Base-by-base conservation (phyloP, 2,113 vertebrate species). In the Platysteira castanea region DNA sequence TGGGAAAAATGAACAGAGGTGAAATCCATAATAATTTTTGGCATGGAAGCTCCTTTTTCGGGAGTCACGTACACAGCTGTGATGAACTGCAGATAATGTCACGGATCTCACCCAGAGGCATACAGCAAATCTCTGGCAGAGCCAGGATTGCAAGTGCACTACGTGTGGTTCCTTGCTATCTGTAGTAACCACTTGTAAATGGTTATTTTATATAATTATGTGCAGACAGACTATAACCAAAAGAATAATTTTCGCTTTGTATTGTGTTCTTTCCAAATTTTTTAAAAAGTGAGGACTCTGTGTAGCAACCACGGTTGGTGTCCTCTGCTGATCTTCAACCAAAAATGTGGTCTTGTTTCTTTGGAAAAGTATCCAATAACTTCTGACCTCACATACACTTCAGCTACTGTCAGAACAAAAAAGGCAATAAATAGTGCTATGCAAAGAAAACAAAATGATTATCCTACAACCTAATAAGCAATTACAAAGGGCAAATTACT, bases 391-490 rank as follows among this genome's bases (percentile, higher is more conserved):
- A 68, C 39, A 20, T n/a, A 37, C 27, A 67, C 73, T 86, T 90
- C 68, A 89, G 83, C 80, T 81, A 31, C 86, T 78, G 75, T 70
- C 87, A 94, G 92, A 87, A 90, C 68, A 63, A 63, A 94, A 96
- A 93, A 87, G 24, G 69, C 73, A 84, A 57, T 90, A 75, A 56
- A 64, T 24, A 63, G 35, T 49, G 69, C 59, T 57, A 37, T 60
- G 84, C 61, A 59, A 91, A 92, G 91, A 95, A 95, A 93, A 86
- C 80, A 91, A 96, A 94, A 94, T 85, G 3, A 91, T 93, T 86
- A 93, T 92, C 87, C 39, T 73, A 54, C 84, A 77, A 82, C 57
- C 77, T 87, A 86, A 89, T 76, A 88, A 96, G 82, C 80, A 85
- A 88, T 95, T 92, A 90, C 71, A 91, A 84, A 94, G 92, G 94